Percentiles rank a stretch among this genome's conserved stretches.
These are phyloP conservation scores for Intellagama lesueurii DNA, from an alignment of 2,797 vertebrate genomes.

Conservation along the genomic window DNA sequence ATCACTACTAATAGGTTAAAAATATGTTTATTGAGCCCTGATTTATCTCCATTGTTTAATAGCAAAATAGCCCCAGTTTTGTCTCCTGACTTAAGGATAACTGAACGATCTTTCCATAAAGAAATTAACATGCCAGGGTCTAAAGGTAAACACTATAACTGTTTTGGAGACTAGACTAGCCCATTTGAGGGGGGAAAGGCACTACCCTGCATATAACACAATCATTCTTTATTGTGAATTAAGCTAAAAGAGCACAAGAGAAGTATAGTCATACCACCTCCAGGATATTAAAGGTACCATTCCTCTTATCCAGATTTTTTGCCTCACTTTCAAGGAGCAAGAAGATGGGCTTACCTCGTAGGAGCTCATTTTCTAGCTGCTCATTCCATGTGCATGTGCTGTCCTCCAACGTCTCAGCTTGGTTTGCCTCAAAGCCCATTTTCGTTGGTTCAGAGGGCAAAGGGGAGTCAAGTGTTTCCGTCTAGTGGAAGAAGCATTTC, in stretches of 20 bases:
- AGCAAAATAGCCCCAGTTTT: neutral
- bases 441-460: slow-evolving; percentile 50
- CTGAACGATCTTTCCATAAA: no score
- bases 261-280: neutral
- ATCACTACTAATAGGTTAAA: neutral
- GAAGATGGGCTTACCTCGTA: slow-evolving; percentile 75
- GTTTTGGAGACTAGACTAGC: neutral
- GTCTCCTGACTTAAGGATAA: neutral
- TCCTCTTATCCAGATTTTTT: neutral
- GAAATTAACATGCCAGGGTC: neutral
- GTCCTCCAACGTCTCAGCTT: slow-evolving; percentile 65
- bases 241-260: neutral
- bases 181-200: neutral
- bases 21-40: neutral
- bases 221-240: neutral
- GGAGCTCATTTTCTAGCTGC: slow-evolving; percentile 78
- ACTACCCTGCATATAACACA: neutral
- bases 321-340: neutral
- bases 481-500: slow-evolving; percentile 58
- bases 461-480: slow-evolving; percentile 60
- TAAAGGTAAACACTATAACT: neutral
- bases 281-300: slow-evolving; percentile 17
- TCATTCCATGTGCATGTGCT: slow-evolving; percentile 69
- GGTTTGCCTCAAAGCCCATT: slow-evolving; percentile 58
- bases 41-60: neutral